phyloP scores from a whole-genome alignment of 2,888 invertebrate species.

The Drosophila subquinaria region DNA sequence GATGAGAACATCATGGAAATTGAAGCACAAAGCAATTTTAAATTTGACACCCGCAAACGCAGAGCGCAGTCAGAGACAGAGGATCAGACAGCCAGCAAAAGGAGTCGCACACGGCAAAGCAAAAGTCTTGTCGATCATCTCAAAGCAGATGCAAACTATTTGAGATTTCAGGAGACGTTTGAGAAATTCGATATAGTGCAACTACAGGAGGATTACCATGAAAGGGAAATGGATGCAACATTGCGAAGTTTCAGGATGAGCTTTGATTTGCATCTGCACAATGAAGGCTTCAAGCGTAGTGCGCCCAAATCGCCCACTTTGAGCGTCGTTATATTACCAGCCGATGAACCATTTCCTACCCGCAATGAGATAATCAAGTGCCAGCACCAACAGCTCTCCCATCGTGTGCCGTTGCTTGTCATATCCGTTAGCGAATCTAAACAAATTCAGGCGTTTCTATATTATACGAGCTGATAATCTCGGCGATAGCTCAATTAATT shows the following conservation, averaged over 20 bases:
- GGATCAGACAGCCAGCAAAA: constrained; percentile 29
- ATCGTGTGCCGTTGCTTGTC: constrained; percentile 77
- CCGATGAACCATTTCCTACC: constrained; percentile 74
- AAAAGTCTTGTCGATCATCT: constrained; percentile 78
- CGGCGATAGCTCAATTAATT: constrained; percentile 35
- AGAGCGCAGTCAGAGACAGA: constrained; percentile 27
- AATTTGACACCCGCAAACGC: constrained; percentile 66
- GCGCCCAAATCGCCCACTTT: constrained; percentile 77
- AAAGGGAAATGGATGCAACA: background rate
- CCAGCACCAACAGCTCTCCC: constrained; percentile 62
- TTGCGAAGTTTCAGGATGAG: constrained; percentile 60
- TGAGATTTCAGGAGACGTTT: constrained; percentile 73
- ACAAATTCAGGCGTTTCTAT: constrained; percentile 84
- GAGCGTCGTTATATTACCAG: constrained; percentile 74
- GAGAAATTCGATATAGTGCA: constrained; percentile 78
- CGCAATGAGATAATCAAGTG: constrained; percentile 73
- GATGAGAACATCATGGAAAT: background rate
- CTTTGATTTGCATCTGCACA: constrained; percentile 83
- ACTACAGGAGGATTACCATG: constrained; percentile 37
- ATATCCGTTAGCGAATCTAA: constrained; percentile 84
- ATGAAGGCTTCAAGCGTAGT: constrained; percentile 78
- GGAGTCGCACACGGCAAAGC: background rate
- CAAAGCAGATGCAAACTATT: constrained; percentile 69
- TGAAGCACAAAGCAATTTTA: constrained; percentile 31
- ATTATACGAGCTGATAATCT: constrained; percentile 79